These are phyloP conservation scores for Meteorus cinctellus DNA, from an alignment of 2,888 invertebrate species.

Conservation along the genomic window DNA sequence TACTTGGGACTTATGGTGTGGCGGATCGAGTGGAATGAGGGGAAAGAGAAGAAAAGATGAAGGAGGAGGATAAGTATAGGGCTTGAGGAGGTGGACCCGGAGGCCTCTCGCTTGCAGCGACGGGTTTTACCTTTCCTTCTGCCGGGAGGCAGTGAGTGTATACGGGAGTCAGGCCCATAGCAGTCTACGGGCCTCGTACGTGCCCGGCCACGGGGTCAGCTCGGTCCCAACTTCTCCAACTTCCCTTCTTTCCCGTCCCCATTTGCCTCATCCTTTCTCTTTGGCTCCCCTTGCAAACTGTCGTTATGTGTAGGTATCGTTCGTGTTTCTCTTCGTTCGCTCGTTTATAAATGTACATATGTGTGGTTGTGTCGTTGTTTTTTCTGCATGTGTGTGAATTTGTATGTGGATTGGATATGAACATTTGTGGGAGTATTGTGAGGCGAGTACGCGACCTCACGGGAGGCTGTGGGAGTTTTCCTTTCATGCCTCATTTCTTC, in stretches of 20 bases:
- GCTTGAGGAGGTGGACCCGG: constrained; percentile 60
- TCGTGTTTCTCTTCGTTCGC: constrained; percentile 3
- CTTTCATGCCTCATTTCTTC: not conserved
- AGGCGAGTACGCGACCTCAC: constrained; percentile 33
- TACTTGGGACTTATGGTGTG: not conserved
- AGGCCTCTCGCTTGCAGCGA: constrained; percentile 50
- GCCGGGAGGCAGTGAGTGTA: constrained; percentile 47
- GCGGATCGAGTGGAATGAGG: constrained; percentile 35
- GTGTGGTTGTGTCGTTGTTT: too few relatives aligned
- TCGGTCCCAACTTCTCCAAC: constrained; percentile 60
- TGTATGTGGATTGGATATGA: constrained; percentile 19
- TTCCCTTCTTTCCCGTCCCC: constrained; percentile 41
- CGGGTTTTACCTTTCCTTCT: constrained; percentile 46
- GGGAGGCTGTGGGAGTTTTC: constrained; percentile 32
- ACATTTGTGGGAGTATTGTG: constrained; percentile 15
- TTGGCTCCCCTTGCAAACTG: constrained; percentile 32
- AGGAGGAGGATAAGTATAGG: constrained; percentile 72
- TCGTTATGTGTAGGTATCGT: constrained; percentile 1
- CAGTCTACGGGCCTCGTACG: constrained; percentile 70
- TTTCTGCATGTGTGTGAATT: not conserved
- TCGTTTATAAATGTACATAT: constrained; percentile 24
- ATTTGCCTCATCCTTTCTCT: constrained; percentile 33
- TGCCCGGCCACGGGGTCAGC: constrained; percentile 72
- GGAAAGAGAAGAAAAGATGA: constrained; percentile 48
- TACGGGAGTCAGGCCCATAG: constrained; percentile 65